Conservation (phyloP, 1,140 invertebrate genomes). For the Sycophila sp. region DNA sequence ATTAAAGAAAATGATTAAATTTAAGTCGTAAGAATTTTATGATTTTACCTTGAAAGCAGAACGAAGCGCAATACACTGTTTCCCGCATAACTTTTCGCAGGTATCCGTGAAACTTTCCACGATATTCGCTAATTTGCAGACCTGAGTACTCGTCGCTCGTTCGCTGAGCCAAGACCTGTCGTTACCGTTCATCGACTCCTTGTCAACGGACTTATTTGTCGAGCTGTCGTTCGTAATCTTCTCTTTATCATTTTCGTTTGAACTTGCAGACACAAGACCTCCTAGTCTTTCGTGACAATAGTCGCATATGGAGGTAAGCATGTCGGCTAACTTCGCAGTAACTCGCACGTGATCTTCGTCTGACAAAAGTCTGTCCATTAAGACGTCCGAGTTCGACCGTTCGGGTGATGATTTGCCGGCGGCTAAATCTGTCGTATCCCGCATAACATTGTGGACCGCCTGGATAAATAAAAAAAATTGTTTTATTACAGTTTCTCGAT, state of each 20-base stretch:
- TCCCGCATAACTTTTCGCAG: conserved; percentile 82
- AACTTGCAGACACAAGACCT: conserved; percentile 82
- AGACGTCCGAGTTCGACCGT: conserved; percentile 52
- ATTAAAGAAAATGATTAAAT: conserved; percentile 16
- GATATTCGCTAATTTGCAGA: conserved; percentile 80
- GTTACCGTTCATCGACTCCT: conserved; percentile 50
- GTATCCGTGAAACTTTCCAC: conserved; percentile 83
- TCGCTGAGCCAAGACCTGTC: conserved; percentile 67
- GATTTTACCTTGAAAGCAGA: conserved; percentile 86
- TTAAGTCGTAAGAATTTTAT: not conserved
- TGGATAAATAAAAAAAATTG: conserved; percentile 48
- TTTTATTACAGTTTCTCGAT: not conserved
- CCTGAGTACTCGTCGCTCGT: conserved; percentile 76
- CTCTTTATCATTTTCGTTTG: conserved; percentile 72
- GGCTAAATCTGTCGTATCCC: conserved; percentile 71
- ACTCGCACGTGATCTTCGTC: conserved; percentile 76
- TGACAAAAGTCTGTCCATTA: conserved; percentile 76
- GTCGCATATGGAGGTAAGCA: conserved; percentile 84
- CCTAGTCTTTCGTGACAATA: conserved; percentile 92
- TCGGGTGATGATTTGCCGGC: conserved; percentile 62
- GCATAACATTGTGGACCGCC: conserved; percentile 80
- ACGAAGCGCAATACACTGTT: conserved; percentile 81
- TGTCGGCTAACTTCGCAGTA: conserved; percentile 76
- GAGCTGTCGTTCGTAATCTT: conserved; percentile 48
- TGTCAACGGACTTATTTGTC: conserved; percentile 48